Conservation (phyloP, 2,888 invertebrate genomes). For the Troides helena region DNA sequence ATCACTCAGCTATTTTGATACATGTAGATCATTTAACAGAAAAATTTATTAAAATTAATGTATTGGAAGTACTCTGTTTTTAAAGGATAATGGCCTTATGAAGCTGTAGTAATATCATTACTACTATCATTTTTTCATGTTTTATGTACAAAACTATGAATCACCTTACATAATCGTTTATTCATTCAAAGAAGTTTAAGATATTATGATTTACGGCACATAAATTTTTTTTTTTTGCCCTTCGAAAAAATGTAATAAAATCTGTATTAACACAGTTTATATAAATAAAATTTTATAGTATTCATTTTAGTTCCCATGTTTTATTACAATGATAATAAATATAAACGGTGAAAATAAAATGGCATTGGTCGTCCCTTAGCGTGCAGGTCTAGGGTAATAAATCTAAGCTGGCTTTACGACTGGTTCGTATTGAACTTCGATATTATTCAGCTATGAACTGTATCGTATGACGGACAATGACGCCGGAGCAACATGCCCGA, state of each 20-base stretch:
- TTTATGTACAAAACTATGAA: background rate
- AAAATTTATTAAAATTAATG: background rate
- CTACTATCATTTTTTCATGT: too few species aligned
- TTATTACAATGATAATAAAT: slow-evolving; percentile 3
- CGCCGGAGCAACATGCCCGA: slow-evolving; percentile 29
- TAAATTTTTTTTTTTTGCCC: background rate
- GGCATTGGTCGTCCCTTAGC: slow-evolving; percentile 15
- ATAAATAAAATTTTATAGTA: background rate
- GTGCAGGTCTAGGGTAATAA: slow-evolving; percentile 7
- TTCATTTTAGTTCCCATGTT: background rate
- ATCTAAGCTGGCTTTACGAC: slow-evolving; percentile 17
- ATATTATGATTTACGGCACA: background rate
- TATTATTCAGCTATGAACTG: slow-evolving; percentile 15
- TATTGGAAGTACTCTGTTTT: too few species aligned
- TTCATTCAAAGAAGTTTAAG: background rate
- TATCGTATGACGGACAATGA: slow-evolving; percentile 25
- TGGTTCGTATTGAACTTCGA: slow-evolving; percentile 21
- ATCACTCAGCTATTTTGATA: too few species aligned
- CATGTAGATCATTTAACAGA: background rate
- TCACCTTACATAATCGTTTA: background rate
- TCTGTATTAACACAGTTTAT: background rate
- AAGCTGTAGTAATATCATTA: too few species aligned
- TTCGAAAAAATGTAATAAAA: background rate
- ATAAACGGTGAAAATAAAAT: slow-evolving; percentile 10
- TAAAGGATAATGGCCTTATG: too few species aligned